Percentiles rank a stretch among this genome's conserved stretches.
Evolutionary conservation across 2,797 vertebrate genomes (phyloP).

Genomic region (Botia kubotai): DNA sequence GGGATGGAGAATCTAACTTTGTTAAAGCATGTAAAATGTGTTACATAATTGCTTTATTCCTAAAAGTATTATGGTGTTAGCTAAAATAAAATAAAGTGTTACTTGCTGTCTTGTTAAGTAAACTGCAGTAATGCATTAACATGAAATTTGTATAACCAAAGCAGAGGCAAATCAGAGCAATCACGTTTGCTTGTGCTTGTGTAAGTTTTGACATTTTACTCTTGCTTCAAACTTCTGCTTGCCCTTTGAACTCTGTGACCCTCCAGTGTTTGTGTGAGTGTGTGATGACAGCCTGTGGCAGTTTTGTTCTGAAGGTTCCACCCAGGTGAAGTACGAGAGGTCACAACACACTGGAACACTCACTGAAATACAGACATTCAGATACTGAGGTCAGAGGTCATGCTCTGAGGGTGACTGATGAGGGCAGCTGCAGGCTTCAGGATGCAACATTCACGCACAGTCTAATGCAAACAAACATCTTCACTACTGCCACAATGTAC

Average conservation of each 20-base stretch:
- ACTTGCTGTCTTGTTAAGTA: neutral
- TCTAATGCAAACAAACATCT: conserved; percentile 13
- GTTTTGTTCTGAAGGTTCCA: conserved; percentile 69
- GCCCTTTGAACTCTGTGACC: conserved; percentile 71
- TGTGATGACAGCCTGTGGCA: conserved; percentile 76
- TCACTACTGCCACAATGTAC: conserved; percentile 19
- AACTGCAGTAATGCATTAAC: neutral
- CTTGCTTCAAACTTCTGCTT: conserved; percentile 60
- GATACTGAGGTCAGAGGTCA: conserved; percentile 77
- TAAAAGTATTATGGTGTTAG: neutral
- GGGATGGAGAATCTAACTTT: neutral
- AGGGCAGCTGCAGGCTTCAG: conserved; percentile 73
- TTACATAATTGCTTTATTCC: neutral
- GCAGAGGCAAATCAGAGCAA: neutral
- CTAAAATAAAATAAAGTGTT: neutral
- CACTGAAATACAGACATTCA: conserved; percentile 67
- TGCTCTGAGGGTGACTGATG: conserved; percentile 77
- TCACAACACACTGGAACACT: conserved; percentile 49
- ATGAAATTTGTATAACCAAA: conserved; percentile 9
- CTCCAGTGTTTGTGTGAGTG: conserved; percentile 51
- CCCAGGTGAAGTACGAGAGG: conserved; percentile 81
- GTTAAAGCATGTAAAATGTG: neutral
- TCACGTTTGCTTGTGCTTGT: conserved; percentile 61
- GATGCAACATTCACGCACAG: conserved; percentile 22
- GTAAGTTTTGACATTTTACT: conserved; percentile 32